Percentiles rank a stretch among this genome's conserved stretches.
Evolutionary conservation across 2,888 invertebrate genomes (phyloP).

Genomic region (Ectobius pallidus): DNA sequence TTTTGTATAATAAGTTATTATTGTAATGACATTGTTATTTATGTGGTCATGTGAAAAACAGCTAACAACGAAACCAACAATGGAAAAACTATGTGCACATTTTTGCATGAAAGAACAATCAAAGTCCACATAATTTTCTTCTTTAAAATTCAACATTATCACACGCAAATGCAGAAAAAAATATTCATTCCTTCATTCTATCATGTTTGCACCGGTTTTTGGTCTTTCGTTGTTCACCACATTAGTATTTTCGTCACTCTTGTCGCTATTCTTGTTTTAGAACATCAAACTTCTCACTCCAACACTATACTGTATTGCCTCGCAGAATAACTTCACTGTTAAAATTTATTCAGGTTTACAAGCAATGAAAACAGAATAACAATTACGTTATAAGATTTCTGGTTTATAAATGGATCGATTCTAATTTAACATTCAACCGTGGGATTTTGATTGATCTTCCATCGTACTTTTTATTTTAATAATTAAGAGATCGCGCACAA

Average conservation of each 20-base stretch:
- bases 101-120: background rate
- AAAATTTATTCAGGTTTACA: background rate
- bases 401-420: no score
- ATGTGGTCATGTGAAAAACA: background rate
- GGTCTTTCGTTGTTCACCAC: no score
- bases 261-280: no score
- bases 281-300: no score
- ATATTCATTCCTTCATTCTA: background rate
- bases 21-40: background rate
- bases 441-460: conserved; percentile 1
- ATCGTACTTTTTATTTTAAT: no score
- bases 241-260: no score
- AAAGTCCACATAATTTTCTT: background rate
- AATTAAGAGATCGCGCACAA: no score
- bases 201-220: no score
- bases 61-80: background rate
- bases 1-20: background rate
- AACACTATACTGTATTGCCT: background rate
- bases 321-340: background rate
- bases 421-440: no score
- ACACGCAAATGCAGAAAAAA: background rate
- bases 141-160: background rate
- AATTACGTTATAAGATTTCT: no score
- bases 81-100: background rate
- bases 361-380: background rate